A percentile compares a stretch with the other conserved stretches of the same genome.
Evolutionary conservation across 2,797 vertebrate species (phyloP).

Genomic region (Alfaro cultratus): DNA sequence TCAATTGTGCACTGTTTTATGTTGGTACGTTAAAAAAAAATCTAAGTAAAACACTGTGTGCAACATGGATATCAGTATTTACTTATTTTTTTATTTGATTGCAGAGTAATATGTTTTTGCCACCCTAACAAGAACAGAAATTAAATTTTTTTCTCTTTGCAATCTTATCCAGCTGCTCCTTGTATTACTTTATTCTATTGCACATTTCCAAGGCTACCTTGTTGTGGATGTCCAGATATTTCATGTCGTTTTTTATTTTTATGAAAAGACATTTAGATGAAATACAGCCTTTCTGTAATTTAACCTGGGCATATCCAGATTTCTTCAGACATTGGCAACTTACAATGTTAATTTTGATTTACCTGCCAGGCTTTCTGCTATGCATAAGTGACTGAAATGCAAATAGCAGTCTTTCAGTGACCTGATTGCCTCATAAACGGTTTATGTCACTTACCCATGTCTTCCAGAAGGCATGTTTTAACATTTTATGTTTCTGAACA

Average conservation of each 20-base stretch:
- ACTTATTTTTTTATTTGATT: not conserved
- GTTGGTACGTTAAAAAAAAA: not conserved
- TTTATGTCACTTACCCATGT: not conserved
- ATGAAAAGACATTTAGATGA: not conserved
- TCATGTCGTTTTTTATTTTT: not conserved
- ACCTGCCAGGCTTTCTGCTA: not conserved
- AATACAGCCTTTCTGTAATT: not conserved
- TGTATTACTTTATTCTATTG: not conserved
- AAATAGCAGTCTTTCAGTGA: not conserved
- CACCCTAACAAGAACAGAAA: not conserved
- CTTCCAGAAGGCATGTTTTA: not conserved
- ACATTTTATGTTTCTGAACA: not conserved
- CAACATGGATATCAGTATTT: not conserved
- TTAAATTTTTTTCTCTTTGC: not conserved
- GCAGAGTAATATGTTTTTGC: not conserved
- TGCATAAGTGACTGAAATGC: not conserved
- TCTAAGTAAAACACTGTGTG: not conserved
- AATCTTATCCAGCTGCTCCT: not conserved
- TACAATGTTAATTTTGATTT: not conserved
- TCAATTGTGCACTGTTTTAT: not conserved
- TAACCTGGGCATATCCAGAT: not conserved
- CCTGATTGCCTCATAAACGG: not conserved
- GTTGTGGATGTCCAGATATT: not conserved
- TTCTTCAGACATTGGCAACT: not conserved
- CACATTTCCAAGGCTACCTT: not conserved